Percentiles rank a stretch among this genome's conserved stretches.
These are phyloP conservation scores for Helicoverpa zea DNA, from an alignment of 1,140 invertebrate species.

Conservation along the genomic window DNA sequence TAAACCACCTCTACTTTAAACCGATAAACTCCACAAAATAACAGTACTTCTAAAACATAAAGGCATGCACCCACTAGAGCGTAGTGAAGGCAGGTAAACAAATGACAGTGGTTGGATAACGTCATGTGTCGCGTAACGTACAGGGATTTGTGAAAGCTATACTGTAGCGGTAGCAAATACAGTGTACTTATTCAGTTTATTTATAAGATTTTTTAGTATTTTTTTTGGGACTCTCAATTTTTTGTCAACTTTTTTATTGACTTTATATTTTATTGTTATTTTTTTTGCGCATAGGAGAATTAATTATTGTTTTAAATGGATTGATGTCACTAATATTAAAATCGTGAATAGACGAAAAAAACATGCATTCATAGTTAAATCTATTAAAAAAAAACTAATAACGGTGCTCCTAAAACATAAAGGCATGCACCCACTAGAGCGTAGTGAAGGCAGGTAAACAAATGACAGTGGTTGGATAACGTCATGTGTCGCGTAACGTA, in stretches of 20 bases:
- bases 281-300: no score
- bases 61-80: not conserved
- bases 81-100: not conserved
- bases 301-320: no score
- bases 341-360: no score
- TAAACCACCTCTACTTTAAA: not conserved
- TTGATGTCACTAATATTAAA: no score
- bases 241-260: no score
- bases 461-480: constrained; percentile 10
- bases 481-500: not conserved
- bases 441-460: not conserved
- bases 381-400: no score
- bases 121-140: not conserved
- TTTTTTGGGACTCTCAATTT: no score
- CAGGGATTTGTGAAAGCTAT: constrained; percentile 23
- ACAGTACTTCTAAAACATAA: not conserved
- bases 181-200: no score
- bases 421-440: not conserved
- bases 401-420: not conserved
- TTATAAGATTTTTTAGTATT: not conserved
- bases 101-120: constrained; percentile 10
- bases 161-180: not conserved
- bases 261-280: no score
- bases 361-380: no score
- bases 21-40: no score